Evolutionary conservation across 2,888 invertebrate species (phyloP).

Genomic region (Erebia aethiops): DNA sequence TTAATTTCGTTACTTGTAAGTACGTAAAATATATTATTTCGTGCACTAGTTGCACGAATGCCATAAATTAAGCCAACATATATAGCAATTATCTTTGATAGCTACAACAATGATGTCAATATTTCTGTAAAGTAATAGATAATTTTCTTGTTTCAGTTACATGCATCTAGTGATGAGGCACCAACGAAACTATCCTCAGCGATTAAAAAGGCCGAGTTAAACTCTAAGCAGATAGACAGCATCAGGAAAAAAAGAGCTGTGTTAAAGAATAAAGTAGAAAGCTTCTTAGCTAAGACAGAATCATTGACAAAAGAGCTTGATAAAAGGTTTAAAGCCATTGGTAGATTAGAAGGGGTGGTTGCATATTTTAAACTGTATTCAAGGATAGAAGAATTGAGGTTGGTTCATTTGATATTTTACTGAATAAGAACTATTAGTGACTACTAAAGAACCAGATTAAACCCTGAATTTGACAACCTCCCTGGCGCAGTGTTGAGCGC

Average conservation of each 20-base stretch:
- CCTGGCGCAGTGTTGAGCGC: too few relatives aligned
- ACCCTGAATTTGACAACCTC: too few relatives aligned
- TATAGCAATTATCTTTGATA: too few relatives aligned
- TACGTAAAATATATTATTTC: slow-evolving; percentile 7
- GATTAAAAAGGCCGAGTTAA: slow-evolving; percentile 84
- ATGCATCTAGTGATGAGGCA: slow-evolving; percentile 84
- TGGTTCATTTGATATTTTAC: slow-evolving; percentile 10
- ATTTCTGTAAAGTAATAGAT: too few relatives aligned
- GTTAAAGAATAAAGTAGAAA: slow-evolving; percentile 63
- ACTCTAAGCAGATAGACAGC: slow-evolving; percentile 74
- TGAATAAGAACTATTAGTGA: too few relatives aligned
- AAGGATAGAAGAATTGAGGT: slow-evolving; percentile 89
- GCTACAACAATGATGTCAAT: too few relatives aligned
- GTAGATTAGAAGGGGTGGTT: slow-evolving; percentile 82
- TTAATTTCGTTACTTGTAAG: neutral
- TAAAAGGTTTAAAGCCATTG: slow-evolving; percentile 70
- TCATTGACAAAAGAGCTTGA: slow-evolving; percentile 74
- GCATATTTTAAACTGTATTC: slow-evolving; percentile 87
- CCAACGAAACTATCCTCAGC: slow-evolving; percentile 85
- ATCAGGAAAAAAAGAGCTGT: slow-evolving; percentile 75
- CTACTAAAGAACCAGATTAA: too few relatives aligned
- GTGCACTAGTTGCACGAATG: too few relatives aligned
- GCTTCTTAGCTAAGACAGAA: slow-evolving; percentile 66
- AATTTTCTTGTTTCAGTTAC: slow-evolving; percentile 74
- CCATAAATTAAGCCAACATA: too few relatives aligned